Evolutionary conservation across 1,140 invertebrate species (phyloP).

Genomic region (Cotesia glomerata): DNA sequence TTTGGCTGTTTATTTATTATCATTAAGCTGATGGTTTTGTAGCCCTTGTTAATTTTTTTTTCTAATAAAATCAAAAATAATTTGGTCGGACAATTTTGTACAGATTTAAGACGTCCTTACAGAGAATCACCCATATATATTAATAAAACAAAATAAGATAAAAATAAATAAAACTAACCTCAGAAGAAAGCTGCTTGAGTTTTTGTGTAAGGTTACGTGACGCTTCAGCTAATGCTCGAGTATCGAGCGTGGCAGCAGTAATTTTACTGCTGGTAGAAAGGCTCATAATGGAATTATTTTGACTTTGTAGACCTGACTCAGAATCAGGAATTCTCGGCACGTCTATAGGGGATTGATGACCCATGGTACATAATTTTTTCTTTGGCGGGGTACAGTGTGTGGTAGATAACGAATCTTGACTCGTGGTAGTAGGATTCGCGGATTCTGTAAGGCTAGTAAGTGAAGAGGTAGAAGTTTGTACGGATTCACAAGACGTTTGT

Average conservation of each 20-base stretch:
- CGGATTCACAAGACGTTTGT: constrained; percentile 25
- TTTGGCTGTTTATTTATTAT: too few species aligned
- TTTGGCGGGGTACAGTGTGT: constrained; percentile 42
- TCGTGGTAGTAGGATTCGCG: constrained; percentile 25
- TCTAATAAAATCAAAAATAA: too few species aligned
- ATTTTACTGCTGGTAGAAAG: constrained; percentile 34
- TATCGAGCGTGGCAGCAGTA: constrained; percentile 67
- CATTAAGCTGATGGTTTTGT: too few species aligned
- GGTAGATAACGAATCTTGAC: constrained; percentile 27
- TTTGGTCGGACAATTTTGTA: too few species aligned
- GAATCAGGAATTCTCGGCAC: constrained; percentile 13
- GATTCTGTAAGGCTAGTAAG: constrained; percentile 30
- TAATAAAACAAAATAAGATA: constrained; percentile 35
- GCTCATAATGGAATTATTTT: constrained; percentile 25
- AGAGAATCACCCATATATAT: too few species aligned
- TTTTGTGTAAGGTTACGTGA: constrained; percentile 91
- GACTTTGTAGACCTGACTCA: constrained; percentile 35
- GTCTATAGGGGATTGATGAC: constrained; percentile 39
- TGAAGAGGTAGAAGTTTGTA: constrained; percentile 23
- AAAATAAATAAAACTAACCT: constrained; percentile 63
- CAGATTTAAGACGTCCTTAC: too few species aligned
- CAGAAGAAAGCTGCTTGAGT: constrained; percentile 86
- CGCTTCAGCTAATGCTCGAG: constrained; percentile 82
- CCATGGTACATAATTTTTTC: constrained; percentile 49
- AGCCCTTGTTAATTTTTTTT: too few species aligned